Conservation (phyloP, 2,113 vertebrate genomes). For the Elaphurus davidianus region DNA sequence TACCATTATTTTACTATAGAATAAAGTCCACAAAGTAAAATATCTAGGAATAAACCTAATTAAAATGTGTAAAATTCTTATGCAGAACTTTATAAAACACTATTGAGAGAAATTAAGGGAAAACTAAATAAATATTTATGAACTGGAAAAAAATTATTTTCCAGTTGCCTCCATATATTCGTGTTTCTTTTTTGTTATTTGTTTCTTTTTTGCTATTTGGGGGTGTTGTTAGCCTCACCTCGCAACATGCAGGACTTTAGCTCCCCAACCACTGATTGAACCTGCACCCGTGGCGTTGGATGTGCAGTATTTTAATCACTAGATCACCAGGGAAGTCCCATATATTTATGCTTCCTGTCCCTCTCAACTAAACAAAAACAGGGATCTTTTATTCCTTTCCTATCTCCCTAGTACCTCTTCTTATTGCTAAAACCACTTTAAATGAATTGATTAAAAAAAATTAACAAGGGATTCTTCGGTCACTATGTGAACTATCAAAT, state of each 20-base stretch:
- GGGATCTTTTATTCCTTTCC: neutral
- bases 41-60: neutral
- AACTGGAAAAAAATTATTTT: neutral
- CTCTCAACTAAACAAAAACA: neutral
- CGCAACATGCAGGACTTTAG: neutral
- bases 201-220: neutral
- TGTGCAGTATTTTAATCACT: neutral
- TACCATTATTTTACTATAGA: neutral
- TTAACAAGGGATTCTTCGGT: neutral
- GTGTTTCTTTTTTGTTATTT: neutral
- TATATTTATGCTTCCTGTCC: neutral
- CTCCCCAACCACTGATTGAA: neutral
- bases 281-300: rapidly evolving
- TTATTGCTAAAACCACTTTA: neutral
- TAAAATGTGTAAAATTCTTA: neutral
- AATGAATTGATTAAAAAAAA: neutral
- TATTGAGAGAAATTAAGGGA: neutral
- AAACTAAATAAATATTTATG: neutral
- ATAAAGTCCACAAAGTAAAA: neutral
- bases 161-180: neutral
- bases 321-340: neutral
- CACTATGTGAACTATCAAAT: neutral
- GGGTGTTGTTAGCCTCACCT: neutral
- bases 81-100: neutral
- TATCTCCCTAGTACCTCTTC: neutral